These are phyloP conservation scores for Acromyrmex charruanus DNA, from an alignment of 1,140 invertebrate species.

Conservation along the genomic window DNA sequence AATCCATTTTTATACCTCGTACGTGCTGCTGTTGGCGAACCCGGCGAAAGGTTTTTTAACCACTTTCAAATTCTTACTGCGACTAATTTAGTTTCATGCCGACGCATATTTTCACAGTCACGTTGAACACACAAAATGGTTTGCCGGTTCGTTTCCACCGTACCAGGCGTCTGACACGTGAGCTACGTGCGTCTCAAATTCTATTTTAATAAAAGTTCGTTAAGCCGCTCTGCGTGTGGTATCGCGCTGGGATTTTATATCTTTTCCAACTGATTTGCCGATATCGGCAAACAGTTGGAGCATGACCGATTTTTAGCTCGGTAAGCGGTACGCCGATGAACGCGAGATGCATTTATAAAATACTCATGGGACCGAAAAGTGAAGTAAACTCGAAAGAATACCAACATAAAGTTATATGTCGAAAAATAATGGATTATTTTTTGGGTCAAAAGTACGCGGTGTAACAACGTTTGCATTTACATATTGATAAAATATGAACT, in stretches of 20 bases:
- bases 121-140: constrained; percentile 30
- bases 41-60: constrained; percentile 33
- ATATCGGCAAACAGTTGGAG: constrained; percentile 42
- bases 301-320: constrained; percentile 34
- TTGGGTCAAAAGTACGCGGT: constrained; percentile 1
- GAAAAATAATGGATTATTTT: constrained; percentile 19
- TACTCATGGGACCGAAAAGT: neutral
- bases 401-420: neutral
- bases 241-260: constrained; percentile 35
- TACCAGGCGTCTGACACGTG: constrained; percentile 16
- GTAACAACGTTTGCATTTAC: neutral
- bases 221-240: constrained; percentile 36
- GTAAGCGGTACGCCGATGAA: neutral
- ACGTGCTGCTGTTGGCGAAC: neutral
- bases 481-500: constrained; percentile 9
- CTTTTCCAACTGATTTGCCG: constrained; percentile 37
- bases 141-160: constrained; percentile 17
- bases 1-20: constrained; percentile 40
- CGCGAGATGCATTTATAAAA: constrained; percentile 44
- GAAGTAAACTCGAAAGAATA: constrained; percentile 17
- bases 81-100: constrained; percentile 61
- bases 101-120: constrained; percentile 34
- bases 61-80: constrained; percentile 13
- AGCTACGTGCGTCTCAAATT: constrained; percentile 49
- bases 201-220: constrained; percentile 73